Conservation (phyloP, 2,113 vertebrate genomes). For the Zapus hudsonius region DNA sequence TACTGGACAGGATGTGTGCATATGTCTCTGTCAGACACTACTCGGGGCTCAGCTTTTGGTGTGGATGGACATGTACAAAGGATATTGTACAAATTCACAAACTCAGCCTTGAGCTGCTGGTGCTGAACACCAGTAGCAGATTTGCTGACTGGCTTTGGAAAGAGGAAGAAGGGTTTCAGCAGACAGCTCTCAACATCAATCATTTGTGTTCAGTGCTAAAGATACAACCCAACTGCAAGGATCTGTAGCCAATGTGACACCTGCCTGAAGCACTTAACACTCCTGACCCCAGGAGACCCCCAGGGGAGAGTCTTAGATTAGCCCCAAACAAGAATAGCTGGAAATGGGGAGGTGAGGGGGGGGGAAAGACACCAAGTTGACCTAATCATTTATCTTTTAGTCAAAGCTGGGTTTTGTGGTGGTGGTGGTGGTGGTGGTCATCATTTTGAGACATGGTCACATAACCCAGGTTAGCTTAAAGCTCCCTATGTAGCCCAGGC, state of each 20-base stretch:
- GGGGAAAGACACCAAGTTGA: not conserved
- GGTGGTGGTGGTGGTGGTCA: not conserved
- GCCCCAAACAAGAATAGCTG: conserved; percentile 44
- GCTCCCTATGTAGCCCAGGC: not conserved
- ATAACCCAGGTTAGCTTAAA: not conserved
- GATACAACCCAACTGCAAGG: not conserved
- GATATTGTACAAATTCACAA: not conserved
- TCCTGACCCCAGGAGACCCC: too few relatives aligned
- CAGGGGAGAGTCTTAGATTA: not conserved
- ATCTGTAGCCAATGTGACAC: not conserved
- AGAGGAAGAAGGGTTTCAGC: not conserved
- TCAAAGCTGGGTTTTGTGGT: not conserved
- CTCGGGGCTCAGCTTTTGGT: not conserved
- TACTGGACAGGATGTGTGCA: not conserved
- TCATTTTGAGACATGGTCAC: not conserved
- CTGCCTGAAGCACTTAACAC: not conserved
- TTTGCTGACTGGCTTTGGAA: not conserved
- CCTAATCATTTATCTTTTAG: not conserved
- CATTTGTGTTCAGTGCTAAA: not conserved
- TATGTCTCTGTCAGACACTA: not conserved
- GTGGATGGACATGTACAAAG: not conserved
- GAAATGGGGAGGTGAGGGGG: not conserved
- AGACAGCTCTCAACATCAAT: not conserved
- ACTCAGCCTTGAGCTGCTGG: not conserved
- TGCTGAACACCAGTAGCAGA: not conserved